Base-by-base conservation (phyloP, 2,113 vertebrate species). In the Istiophorus platypterus region DNA sequence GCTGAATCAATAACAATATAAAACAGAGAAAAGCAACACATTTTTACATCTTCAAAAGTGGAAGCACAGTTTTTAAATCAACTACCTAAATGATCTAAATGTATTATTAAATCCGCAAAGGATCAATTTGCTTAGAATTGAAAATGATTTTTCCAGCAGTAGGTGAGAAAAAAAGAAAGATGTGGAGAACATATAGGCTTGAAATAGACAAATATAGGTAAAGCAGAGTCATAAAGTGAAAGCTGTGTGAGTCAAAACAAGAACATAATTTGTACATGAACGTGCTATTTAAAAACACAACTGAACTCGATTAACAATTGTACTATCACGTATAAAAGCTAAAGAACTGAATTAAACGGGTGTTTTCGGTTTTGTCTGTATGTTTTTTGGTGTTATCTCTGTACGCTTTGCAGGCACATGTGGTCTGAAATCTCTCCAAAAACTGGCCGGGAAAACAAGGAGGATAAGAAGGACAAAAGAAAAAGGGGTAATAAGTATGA, bases 401-500 rank as follows among this genome's bases (percentile, higher is more conserved):
- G 4, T 69, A 57, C 1, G 1, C 57, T 70, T 77, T 87, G 12
- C 78, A 90, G 83, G 67, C 64, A 78, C 66, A 79, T 84, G 63
- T 70, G 14, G 47, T 58, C 71, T 82, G 57, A 76, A n/a, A 64
- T 78, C 58, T 52, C 37, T 61, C 34, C 51, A 31, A 37, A 54
- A 34, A 61, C 49, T 61, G 26, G 17, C 51, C 1, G 1, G 45
- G 29, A 39, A 71, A 80, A 71, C 39, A 0, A 61, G 52, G 20
- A 79, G 31, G 62, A 61, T 10, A 0, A 0, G 29, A 67, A 71
- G 63, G 15, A 63, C 51, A 78, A 22, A 78, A 63, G 41, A 42
- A 54, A 69, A 73, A 67, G 9, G 76, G 88, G 88, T 91, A 78
- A 84, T 20, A 34, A 57, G 12, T 57, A 26, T 20, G 3, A 47